Conservation (phyloP, 2,888 invertebrate genomes). For the Mythimna ferrago region DNA sequence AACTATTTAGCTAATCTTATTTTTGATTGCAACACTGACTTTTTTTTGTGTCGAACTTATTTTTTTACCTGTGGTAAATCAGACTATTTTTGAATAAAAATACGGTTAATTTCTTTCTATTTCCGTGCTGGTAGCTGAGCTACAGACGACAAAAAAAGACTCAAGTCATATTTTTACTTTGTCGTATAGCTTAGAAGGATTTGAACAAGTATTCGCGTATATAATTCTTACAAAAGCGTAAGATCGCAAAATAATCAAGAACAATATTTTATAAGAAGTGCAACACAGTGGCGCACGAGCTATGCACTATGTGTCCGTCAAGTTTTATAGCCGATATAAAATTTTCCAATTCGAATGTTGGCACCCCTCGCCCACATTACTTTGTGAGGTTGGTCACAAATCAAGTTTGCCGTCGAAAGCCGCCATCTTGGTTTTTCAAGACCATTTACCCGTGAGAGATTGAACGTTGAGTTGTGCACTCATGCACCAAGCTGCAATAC, state of each 20-base stretch:
- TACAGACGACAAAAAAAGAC: no score
- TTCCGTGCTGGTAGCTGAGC: no score
- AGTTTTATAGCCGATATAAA: slow-evolving; percentile 70
- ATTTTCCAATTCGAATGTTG: slow-evolving; percentile 79
- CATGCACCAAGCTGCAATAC: slow-evolving; percentile 55
- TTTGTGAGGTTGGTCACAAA: slow-evolving; percentile 78
- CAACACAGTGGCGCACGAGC: slow-evolving; percentile 24
- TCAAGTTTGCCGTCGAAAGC: slow-evolving; percentile 75
- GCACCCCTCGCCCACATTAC: slow-evolving; percentile 74
- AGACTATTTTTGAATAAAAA: no score
- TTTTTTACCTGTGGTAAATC: no score
- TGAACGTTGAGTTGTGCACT: slow-evolving; percentile 69
- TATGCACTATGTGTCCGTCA: slow-evolving; percentile 57
- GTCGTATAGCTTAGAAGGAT: no score
- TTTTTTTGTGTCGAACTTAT: no score
- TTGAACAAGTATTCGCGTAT: no score
- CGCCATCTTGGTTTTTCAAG: slow-evolving; percentile 79
- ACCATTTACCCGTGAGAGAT: slow-evolving; percentile 74
- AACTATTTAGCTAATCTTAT: no score
- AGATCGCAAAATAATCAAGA: slow-evolving; percentile 1
- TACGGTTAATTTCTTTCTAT: no score
- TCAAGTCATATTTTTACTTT: no score
- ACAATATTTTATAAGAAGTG: slow-evolving; percentile 16
- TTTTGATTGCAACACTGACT: no score
- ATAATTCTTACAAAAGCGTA: no score